These are phyloP conservation scores for Epinephelus lanceolatus DNA, from an alignment of 2,113 vertebrate species.

Conservation along the genomic window DNA sequence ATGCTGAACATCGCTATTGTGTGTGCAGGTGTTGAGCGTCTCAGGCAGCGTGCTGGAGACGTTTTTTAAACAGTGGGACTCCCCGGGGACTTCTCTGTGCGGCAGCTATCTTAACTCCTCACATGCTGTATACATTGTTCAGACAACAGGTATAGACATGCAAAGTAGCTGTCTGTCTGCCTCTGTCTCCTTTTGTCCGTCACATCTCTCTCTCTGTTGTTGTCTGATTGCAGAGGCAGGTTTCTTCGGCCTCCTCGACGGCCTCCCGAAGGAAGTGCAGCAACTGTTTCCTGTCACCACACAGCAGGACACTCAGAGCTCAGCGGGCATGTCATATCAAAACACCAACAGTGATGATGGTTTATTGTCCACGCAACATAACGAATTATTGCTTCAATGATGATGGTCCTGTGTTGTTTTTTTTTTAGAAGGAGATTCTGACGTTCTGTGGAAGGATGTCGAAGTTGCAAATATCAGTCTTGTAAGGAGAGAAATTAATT, in stretches of 20 bases:
- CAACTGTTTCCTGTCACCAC: slow-evolving; percentile 65
- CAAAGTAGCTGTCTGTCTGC: not conserved
- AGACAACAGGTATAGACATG: slow-evolving; percentile 85
- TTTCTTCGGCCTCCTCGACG: slow-evolving; percentile 87
- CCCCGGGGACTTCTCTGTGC: slow-evolving; percentile 75
- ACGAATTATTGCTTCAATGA: not conserved
- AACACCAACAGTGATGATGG: not conserved
- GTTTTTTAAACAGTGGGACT: slow-evolving; percentile 79
- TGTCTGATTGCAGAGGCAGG: slow-evolving; percentile 79
- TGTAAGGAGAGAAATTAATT: slow-evolving; percentile 18
- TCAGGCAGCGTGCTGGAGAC: slow-evolving; percentile 72
- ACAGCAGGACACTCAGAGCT: slow-evolving; percentile 26
- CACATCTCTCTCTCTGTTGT: not conserved
- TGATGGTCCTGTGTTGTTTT: not conserved
- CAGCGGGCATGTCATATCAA: slow-evolving; percentile 51
- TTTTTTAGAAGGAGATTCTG: slow-evolving; percentile 51
- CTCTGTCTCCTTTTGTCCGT: not conserved
- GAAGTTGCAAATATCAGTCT: slow-evolving; percentile 34
- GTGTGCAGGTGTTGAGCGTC: slow-evolving; percentile 68
- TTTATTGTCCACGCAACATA: not conserved
- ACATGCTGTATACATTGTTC: slow-evolving; percentile 84
- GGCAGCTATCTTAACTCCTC: slow-evolving; percentile 56
- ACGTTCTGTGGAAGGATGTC: not conserved
- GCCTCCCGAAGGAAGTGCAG: slow-evolving; percentile 79
- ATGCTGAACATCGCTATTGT: slow-evolving; percentile 43